Conservation (phyloP, 1,140 invertebrate genomes). For the Propsilocerus akamusi region DNA sequence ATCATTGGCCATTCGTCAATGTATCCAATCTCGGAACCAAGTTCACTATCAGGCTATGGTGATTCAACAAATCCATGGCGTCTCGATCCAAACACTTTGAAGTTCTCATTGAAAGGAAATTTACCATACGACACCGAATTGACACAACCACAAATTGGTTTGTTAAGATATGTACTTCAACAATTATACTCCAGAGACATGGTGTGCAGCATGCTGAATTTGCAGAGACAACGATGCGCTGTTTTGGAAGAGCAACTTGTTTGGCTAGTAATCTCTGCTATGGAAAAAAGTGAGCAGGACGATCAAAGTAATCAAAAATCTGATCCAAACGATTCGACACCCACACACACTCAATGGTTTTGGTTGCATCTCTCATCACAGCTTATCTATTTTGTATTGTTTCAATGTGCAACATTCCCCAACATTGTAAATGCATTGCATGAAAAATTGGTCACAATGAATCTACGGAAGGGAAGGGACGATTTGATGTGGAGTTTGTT, state of each 20-base stretch:
- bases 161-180: constrained; percentile 79
- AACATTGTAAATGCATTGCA: constrained; percentile 79
- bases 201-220: constrained; percentile 83
- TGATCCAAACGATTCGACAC: constrained; percentile 17
- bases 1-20: constrained; percentile 78
- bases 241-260: constrained; percentile 87
- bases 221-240: constrained; percentile 78
- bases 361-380: constrained; percentile 91
- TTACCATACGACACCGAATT: constrained; percentile 81
- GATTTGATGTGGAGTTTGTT: constrained; percentile 95
- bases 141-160: constrained; percentile 70
- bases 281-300: constrained; percentile 73
- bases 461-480: constrained; percentile 75
- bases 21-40: constrained; percentile 81
- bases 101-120: constrained; percentile 73
- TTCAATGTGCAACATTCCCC: constrained; percentile 84
- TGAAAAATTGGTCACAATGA: constrained; percentile 62
- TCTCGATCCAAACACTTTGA: constrained; percentile 66
- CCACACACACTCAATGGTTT: constrained; percentile 34
- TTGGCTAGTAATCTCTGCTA: constrained; percentile 74
- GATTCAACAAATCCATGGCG: constrained; percentile 85
- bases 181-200: constrained; percentile 93
- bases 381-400: constrained; percentile 88
- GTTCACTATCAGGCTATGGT: constrained; percentile 51
- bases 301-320: constrained; percentile 11